Base-by-base conservation (phyloP, 23 tunicate genomes). In the Trididemnum nubilum region DNA sequence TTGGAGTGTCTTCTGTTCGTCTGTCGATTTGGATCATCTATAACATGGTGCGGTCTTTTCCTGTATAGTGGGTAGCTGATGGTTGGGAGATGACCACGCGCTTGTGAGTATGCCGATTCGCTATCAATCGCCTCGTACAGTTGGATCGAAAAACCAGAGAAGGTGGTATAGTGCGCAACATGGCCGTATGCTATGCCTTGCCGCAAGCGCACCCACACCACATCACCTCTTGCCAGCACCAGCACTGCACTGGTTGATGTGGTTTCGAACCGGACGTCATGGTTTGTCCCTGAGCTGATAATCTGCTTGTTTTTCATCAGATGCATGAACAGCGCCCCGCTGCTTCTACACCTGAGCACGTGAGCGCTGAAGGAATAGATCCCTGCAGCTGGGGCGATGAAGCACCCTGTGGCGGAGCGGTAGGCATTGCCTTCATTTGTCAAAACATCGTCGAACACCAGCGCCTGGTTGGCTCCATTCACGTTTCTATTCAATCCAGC, bases 111-210 rank as follows among this genome's bases (percentile, higher is more conserved):
- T 35, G 66, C 85, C 19, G 87, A 63, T 4, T 28, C 54, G 35
- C 67, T 60, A 51, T 85, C 67, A 39, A 85, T 73, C 33, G 72
- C 63, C 70, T 93, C 98, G 36, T 84, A 79, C 23, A 93, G 85
- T 22, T 73, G 79, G 0, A 94, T 23, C 64, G 95, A 67, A 92
- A 54, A 91, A 28, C 99, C 99, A 27, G 97, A 91, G 73, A 96
- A 96, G 4, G 99, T 86, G 25, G 97, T 77, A 71, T 91, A 87
- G 65, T 96, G 97, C 2, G 97, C 78, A 25, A 81, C 63, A 70
- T 88, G 94, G 1, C 99, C 99, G 78, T 87, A 88, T 27, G 89
- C 91, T 12, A 77, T 85, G 0, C 99, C 99, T 60, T 91, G 94
- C 5, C 94, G 91, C 64, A 96, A 73, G 33, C 97, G 79, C 35